Base-by-base conservation (phyloP, 2,888 invertebrate species). In the Girardia tigrina region DNA sequence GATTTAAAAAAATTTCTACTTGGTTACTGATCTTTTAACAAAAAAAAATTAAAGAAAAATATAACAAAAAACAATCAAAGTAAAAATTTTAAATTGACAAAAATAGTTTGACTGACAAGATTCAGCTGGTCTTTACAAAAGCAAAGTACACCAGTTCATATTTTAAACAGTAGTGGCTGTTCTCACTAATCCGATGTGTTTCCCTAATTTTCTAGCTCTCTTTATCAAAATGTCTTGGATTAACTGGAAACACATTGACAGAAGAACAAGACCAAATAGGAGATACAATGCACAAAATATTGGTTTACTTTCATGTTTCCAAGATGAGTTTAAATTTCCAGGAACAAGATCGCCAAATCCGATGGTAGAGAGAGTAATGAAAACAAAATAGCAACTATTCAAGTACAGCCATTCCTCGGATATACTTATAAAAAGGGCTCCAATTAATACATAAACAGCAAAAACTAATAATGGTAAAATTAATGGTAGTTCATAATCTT, bases 301-400 rank as follows among this genome's bases (percentile, higher is more conserved):
- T 16, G 56, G 56, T 16, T 56, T 56, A 2, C n/a, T 56, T 16
- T 56, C 56, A n/a, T 56, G n/a, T 56, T 56, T 56, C 56, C 56
- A 56, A 20, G n/a, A 23, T 4, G 56, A 56, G n/a, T 56, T 56
- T 16, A 56, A n/a, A 6, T 20, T 20, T 2, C 56, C 56, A 4
- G 77, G 71, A 12, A 74, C 56, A 28, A 74, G 16, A 36, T 74
- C 74, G 4, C 74, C 74, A 23, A 74, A 74, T 12, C 74, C 74
- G 28, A 74, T 74, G 20, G 74, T 74, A 14, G 73, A 29, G 8
- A 76, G 75, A 12, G 76, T 42, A 1, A 76, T 36, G 56, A 76
- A 74, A 6, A 76, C 74, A 71, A 76, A 76, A 71, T 76, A 76
- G 75, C 73, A 75, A 2, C 71, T 36, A 28, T 76, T 26, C 4